Percentiles rank a stretch among this genome's conserved stretches.
phyloP scores from a whole-genome alignment of 2,113 vertebrate genomes.

The Sinocyclocheilus grahami region DNA sequence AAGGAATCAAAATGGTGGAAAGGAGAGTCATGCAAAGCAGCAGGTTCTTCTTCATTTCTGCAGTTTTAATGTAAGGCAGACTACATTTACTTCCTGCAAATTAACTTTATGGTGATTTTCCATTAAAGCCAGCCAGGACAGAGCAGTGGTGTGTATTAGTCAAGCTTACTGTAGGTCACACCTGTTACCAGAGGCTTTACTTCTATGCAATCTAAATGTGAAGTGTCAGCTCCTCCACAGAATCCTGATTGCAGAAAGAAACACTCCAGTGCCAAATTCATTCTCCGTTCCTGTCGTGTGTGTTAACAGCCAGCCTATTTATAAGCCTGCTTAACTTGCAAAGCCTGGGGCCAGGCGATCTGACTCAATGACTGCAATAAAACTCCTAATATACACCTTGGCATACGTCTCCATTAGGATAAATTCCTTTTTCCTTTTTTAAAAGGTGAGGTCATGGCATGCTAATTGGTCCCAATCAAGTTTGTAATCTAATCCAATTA shows the following conservation, averaged over 20 bases:
- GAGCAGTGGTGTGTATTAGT: slow-evolving; percentile 52
- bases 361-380: slow-evolving; percentile 54
- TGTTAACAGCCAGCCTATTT: slow-evolving; percentile 57
- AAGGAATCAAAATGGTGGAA: slow-evolving; percentile 18
- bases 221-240: slow-evolving; percentile 51
- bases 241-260: slow-evolving; percentile 52
- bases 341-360: slow-evolving; percentile 41
- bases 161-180: slow-evolving; percentile 53
- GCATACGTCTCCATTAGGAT: slow-evolving; percentile 56
- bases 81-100: slow-evolving; percentile 49
- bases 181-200: slow-evolving; percentile 55
- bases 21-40: background rate
- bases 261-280: slow-evolving; percentile 42
- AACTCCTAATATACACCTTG: slow-evolving; percentile 58
- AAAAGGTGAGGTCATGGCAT: slow-evolving; percentile 58
- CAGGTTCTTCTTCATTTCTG: slow-evolving; percentile 28
- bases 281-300: slow-evolving; percentile 50
- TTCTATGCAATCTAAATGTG: slow-evolving; percentile 56
- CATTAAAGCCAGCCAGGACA: slow-evolving; percentile 32
- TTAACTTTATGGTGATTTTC: slow-evolving; percentile 49
- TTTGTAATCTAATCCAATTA: slow-evolving; percentile 69
- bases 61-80: slow-evolving; percentile 35
- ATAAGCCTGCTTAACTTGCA: slow-evolving; percentile 51
- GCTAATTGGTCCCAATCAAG: slow-evolving; percentile 63
- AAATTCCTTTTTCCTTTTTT: slow-evolving; percentile 61